Base-by-base conservation (phyloP, 2,113 vertebrate genomes). In the Puffinus mauretanicus region DNA sequence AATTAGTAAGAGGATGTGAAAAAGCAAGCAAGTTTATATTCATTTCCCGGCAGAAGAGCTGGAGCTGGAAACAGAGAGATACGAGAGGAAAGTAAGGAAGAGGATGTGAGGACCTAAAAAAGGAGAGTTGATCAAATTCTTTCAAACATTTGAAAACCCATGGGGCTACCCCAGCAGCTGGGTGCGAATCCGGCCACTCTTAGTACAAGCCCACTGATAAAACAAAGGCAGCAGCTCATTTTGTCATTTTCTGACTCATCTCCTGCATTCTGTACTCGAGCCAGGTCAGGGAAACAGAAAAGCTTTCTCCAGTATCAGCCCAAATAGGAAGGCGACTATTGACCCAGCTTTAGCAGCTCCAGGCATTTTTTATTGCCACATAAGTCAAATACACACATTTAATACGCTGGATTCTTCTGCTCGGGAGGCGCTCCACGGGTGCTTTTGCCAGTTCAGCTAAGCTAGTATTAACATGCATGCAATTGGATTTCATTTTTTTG, bases 151-250 rank as follows among this genome's bases (percentile, higher is more conserved):
- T 44, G 66, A 57, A 83, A 55, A n/a, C 7, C 32, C 60, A 16
- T 1, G 1, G 27, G 65, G 60, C 36, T 47, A 36, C 22, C 34
- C 54, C 80, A 55, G 86, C 40, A 86, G 36, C 0, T 22, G 62
- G 38, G 51, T 72, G 20, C 0, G 0, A 86, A 73, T 27, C 22
- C 0, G 0, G 52, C 36, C 0, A 0, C 54, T 34, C 61, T 54
- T 17, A 42, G 77, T 3, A 32, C n/a, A 6, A 65, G 5, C 47
- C 49, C 42, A 42, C 21, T 0, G 1, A 16, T 4, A 22, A 76
- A 38, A 66, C 54, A 38, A 47, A 71, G 38, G 84, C 73, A 65
- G 60, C 44, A 82, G 77, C 72, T 94, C 89, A n/a, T 69, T 27
- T 26, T 72, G 17, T 15, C 71, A 20, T 34, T 7, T 25, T 30